phyloP scores from a whole-genome alignment of 2,797 vertebrate genomes.

The Platyrinchus mystaceus region DNA sequence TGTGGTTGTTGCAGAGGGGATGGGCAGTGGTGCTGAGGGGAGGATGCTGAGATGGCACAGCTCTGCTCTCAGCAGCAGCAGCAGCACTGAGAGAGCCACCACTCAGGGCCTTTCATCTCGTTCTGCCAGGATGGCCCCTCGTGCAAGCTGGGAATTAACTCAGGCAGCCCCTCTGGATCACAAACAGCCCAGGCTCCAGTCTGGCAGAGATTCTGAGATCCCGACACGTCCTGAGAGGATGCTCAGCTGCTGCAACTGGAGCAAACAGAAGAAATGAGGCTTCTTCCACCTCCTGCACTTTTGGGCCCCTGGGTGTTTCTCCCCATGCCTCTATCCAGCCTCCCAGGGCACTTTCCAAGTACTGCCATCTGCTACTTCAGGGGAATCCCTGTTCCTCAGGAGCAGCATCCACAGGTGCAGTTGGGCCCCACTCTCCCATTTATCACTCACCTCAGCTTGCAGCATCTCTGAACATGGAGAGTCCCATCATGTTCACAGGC shows the following conservation, averaged over 20 bases:
- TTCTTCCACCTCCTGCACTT: neutral
- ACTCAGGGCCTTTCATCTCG: neutral
- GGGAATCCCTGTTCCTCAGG: neutral
- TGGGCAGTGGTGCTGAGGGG: neutral
- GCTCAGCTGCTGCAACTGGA: neutral
- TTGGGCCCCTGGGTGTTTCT: neutral
- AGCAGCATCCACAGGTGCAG: neutral
- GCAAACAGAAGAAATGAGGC: neutral
- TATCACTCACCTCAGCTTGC: neutral
- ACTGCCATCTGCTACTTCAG: fast-evolving
- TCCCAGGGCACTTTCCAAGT: neutral
- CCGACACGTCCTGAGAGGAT: neutral
- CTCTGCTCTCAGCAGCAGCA: neutral
- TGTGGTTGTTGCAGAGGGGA: neutral
- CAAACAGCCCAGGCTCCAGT: neutral
- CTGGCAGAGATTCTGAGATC: neutral
- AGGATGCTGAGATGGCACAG: neutral
- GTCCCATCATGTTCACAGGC: neutral
- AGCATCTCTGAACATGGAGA: neutral
- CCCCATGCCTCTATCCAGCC: neutral
- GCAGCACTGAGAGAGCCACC: neutral
- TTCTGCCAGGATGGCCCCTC: neutral
- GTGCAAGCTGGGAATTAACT: neutral
- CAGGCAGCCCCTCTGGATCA: neutral
- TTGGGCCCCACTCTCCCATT: neutral